Evolutionary conservation across 2,113 vertebrate genomes (phyloP), one percentile per base, ranked within the genome.

Genomic region (Ursus arctos): DNA sequence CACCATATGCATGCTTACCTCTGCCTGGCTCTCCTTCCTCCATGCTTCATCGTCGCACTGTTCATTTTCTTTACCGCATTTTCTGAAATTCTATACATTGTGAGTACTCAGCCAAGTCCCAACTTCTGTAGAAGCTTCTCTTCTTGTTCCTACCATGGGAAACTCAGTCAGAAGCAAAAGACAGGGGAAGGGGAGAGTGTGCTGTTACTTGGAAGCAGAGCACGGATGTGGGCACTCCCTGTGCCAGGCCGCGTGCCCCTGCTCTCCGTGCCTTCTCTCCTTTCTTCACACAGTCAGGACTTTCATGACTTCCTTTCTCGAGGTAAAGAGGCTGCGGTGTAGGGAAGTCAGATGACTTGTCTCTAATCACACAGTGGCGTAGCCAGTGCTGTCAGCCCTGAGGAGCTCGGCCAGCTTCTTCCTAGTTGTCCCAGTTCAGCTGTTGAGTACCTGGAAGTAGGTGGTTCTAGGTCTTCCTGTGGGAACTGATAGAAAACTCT

Each of bases 21-120:
- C 87, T 31, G 19, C 47, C 31, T 16, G 1, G 4, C 22, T 79
- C 6, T 93, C 36, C n/a, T 88, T 43, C 28, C 57, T 71, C 40
- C 0, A 0, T 0, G 0, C 24, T 49, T 67, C 12, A 0, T 22
- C 31, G 8, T 33, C n/a, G 14, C 1, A 33, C 36, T 19, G 1
- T n/a, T 81, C 28, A 2, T 88, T 81, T 51, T 65, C 76, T 72
- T 69, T 18, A 15, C 49, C 72, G 12, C 3, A 3, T 43, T 89
- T 89, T 67, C 19, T 9, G 24, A 88, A 91, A 65, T 69, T 80
- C 51, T 15, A 31, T 26, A 21, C 4, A 4, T 55, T 49, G 67
- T 84, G 26, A 81, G 0, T 79, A 47, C n/a, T 88, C 40, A 84
- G 1, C 33, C 47, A 47, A 40, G 15, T 33, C 63, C 22, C 26